Evolutionary conservation across 1,140 invertebrate species (phyloP).

Genomic region (Zaprionus taronus): DNA sequence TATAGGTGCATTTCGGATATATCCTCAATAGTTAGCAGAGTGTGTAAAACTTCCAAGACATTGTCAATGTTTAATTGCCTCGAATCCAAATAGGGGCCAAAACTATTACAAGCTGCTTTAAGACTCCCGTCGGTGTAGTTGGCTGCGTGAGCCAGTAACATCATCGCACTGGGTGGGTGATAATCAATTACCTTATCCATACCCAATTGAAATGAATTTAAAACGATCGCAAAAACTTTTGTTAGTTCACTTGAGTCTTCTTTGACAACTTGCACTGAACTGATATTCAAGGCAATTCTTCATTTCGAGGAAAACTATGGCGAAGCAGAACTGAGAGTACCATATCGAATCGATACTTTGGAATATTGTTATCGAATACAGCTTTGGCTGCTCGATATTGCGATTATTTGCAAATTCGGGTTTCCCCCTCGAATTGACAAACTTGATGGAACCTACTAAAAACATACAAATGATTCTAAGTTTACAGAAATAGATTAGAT

Average conservation of each 20-base stretch:
- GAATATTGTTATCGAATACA: neutral
- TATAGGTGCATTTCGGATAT: neutral
- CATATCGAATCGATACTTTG: neutral
- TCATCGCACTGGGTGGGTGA: neutral
- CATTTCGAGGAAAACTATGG: neutral
- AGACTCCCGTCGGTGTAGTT: slow-evolving; percentile 8
- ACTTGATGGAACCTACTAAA: too few relatives aligned
- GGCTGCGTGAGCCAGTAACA: neutral
- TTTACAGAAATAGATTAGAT: too few relatives aligned
- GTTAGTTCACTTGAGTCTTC: neutral
- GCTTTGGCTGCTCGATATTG: neutral
- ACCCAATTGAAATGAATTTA: neutral
- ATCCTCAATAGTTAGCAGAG: slow-evolving; percentile 10
- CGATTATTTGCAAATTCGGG: neutral
- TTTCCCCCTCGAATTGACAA: neutral
- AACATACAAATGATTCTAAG: too few relatives aligned
- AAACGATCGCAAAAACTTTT: neutral
- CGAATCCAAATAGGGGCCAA: neutral
- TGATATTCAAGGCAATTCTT: neutral
- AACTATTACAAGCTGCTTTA: neutral
- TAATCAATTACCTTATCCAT: neutral
- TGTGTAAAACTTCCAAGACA: neutral
- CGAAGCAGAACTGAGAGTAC: too few relatives aligned
- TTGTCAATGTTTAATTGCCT: slow-evolving; percentile 7
- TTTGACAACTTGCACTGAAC: neutral